Evolutionary conservation across 2,888 invertebrate species (phyloP).

Genomic region (Adineta ricciae): DNA sequence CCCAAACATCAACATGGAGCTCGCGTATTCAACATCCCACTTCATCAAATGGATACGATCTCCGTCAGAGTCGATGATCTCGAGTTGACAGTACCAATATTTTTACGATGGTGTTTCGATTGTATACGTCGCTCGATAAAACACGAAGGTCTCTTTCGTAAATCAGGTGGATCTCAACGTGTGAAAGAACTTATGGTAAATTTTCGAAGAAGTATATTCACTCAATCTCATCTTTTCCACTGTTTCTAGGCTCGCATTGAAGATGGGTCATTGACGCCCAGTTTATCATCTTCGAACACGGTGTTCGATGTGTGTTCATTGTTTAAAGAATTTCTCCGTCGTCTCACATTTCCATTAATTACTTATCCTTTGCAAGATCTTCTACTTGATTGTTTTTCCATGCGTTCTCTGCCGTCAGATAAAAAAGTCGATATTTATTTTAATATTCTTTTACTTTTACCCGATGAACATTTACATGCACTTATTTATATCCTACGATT

Average conservation of each 20-base stretch:
- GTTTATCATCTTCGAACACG: not conserved
- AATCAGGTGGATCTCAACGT: constrained; percentile 1
- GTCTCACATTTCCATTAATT: not conserved
- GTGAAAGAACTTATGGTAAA: not conserved
- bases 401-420: not conserved
- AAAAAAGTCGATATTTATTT: not conserved
- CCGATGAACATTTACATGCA: constrained; percentile 21
- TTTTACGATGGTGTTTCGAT: constrained; percentile 10
- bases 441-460: constrained; percentile 18
- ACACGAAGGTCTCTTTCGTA: constrained; percentile 16
- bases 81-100: not conserved
- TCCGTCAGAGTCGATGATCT: not conserved
- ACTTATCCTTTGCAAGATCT: not conserved
- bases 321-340: constrained; percentile 12
- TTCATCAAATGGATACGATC: not conserved
- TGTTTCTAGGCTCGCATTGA: not conserved
- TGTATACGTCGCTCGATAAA: not conserved
- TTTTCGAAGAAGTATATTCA: too few species aligned
- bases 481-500: constrained; percentile 12
- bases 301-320: constrained; percentile 3
- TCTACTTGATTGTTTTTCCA: not conserved
- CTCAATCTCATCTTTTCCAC: too few species aligned
- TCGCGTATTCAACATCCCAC: not conserved
- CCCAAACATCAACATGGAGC: not conserved
- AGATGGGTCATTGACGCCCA: not conserved